phyloP scores from a whole-genome alignment of 1,140 invertebrate genomes.

The Brachionus calyciflorus region DNA sequence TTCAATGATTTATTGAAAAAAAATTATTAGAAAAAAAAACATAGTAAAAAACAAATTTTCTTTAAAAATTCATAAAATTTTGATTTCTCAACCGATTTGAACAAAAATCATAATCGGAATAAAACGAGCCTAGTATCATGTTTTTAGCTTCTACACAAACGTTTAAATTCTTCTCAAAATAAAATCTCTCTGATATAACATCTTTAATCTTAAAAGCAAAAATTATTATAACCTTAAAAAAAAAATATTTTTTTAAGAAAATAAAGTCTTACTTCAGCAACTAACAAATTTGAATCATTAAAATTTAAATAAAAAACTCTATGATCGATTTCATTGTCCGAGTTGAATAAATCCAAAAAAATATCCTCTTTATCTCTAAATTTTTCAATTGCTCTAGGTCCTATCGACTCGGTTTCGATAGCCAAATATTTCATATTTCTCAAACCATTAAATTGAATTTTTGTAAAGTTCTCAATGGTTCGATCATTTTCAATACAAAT shows the following conservation, averaged over 20 bases:
- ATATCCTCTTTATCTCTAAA: neutral
- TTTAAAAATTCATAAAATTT: slow-evolving; percentile 26
- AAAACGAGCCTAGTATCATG: neutral
- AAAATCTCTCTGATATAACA: neutral
- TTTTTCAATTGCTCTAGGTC: neutral
- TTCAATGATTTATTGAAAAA: too few relatives aligned
- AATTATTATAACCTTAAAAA: neutral
- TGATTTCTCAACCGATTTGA: neutral
- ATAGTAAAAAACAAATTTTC: too few relatives aligned
- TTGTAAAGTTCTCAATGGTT: neutral
- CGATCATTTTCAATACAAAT: neutral
- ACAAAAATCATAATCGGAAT: slow-evolving; percentile 29
- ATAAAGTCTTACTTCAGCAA: neutral
- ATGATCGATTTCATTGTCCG: neutral
- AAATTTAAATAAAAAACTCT: slow-evolving; percentile 20
- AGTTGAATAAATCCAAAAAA: neutral
- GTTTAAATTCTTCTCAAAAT: neutral
- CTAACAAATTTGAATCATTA: neutral
- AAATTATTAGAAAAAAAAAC: too few relatives aligned
- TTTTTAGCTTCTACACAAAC: neutral
- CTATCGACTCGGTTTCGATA: neutral
- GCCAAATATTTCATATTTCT: slow-evolving; percentile 3
- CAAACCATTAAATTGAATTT: neutral
- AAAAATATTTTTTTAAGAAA: neutral
- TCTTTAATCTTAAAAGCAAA: slow-evolving; percentile 18